Conservation (phyloP, 2,888 invertebrate genomes). For the Trichogramma dendrolimi region DNA sequence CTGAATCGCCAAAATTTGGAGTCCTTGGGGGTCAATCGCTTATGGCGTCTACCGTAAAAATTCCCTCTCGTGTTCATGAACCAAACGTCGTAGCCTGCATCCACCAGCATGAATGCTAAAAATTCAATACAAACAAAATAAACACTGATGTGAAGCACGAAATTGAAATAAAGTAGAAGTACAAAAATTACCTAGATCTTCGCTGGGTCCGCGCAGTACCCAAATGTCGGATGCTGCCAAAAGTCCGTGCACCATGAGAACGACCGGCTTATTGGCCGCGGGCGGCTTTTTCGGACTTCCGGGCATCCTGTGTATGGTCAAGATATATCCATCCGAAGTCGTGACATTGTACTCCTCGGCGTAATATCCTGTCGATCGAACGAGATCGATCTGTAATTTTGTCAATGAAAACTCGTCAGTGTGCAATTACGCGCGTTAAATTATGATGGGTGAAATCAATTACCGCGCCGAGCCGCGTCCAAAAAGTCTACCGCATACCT, state of each 20-base stretch:
- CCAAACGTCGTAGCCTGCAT: slow-evolving; percentile 39
- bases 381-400: slow-evolving; percentile 33
- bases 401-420: no score
- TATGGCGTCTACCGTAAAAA: slow-evolving; percentile 34
- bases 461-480: no score
- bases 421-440: no score
- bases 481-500: no score
- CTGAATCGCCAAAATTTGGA: slow-evolving; percentile 37
- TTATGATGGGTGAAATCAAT: no score
- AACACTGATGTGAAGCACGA: background rate
- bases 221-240: slow-evolving; percentile 36
- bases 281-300: slow-evolving; percentile 32
- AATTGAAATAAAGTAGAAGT: background rate
- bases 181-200: slow-evolving; percentile 34
- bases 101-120: slow-evolving; percentile 34
- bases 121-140: background rate
- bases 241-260: slow-evolving; percentile 36
- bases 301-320: slow-evolving; percentile 36
- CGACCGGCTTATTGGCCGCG: slow-evolving; percentile 31
- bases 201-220: slow-evolving; percentile 34
- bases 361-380: slow-evolving; percentile 31
- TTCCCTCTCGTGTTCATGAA: slow-evolving; percentile 36
- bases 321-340: slow-evolving; percentile 37
- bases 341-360: slow-evolving; percentile 36
- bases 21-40: slow-evolving; percentile 27